phyloP scores from a whole-genome alignment of 2,888 invertebrate species.

The Aplocera efformata region DNA sequence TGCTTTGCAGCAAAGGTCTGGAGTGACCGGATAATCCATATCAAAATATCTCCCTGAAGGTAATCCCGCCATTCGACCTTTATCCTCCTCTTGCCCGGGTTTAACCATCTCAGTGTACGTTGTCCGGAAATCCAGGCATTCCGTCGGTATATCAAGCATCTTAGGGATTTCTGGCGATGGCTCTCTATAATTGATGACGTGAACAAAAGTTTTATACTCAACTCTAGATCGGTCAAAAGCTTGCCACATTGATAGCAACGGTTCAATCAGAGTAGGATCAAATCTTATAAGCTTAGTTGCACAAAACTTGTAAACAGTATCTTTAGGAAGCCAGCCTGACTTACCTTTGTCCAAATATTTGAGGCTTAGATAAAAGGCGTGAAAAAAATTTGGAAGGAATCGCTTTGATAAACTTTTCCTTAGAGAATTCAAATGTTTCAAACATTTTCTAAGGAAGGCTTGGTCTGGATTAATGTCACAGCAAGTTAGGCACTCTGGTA shows the following conservation, averaged over 20 bases:
- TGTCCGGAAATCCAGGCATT: conserved; percentile 58
- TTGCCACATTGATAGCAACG: conserved; percentile 63
- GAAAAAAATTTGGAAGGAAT: conserved; percentile 54
- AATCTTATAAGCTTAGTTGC: conserved; percentile 62
- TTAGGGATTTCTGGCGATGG: conserved; percentile 62
- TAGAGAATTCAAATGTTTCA: conserved; percentile 65
- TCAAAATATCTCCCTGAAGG: conserved; percentile 68
- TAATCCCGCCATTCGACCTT: conserved; percentile 52
- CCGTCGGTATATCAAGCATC: conserved; percentile 51
- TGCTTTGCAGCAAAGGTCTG: conserved; percentile 47
- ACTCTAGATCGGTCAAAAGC: conserved; percentile 68
- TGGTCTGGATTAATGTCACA: conserved; percentile 56
- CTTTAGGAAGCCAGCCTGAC: conserved; percentile 66
- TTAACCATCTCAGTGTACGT: conserved; percentile 68
- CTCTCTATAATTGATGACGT: conserved; percentile 66
- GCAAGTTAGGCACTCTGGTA: conserved; percentile 63
- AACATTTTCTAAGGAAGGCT: conserved; percentile 62
- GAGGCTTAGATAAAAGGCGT: conserved; percentile 50
- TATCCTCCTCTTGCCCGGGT: conserved; percentile 43
- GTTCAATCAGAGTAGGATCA: conserved; percentile 69
- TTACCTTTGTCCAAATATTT: conserved; percentile 59
- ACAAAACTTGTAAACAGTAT: conserved; percentile 65
- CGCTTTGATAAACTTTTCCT: conserved; percentile 50
- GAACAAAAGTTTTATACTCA: conserved; percentile 72
- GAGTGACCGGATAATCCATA: conserved; percentile 57